Evolutionary conservation across 23 tunicate genomes (phyloP).

Genomic region (Halocynthia aurantium): DNA sequence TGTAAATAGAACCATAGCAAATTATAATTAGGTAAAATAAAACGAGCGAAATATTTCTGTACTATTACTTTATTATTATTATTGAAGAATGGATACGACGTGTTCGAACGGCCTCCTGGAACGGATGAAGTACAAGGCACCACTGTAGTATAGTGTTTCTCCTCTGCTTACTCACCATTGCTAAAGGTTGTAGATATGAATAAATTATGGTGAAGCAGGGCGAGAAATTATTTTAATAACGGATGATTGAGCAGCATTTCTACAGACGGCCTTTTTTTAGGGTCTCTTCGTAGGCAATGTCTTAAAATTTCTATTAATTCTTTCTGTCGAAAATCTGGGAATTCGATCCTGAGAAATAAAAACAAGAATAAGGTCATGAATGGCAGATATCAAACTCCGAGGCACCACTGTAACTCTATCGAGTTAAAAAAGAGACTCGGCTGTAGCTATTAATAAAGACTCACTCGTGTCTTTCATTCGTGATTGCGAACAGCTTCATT

Average conservation of each 20-base stretch:
- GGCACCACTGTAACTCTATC: neutral
- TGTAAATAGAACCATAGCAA: too few relatives aligned
- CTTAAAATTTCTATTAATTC: constrained; percentile 32
- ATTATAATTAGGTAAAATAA: too few relatives aligned
- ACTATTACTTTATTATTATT: too few relatives aligned
- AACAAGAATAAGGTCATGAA: constrained; percentile 3
- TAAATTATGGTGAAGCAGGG: too few relatives aligned
- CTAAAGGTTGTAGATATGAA: too few relatives aligned
- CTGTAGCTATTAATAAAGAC: neutral
- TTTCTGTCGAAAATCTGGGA: constrained; percentile 38
- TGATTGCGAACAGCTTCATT: constrained; percentile 59
- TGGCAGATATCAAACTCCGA: neutral
- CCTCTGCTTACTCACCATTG: too few relatives aligned
- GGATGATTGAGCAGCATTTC: constrained; percentile 45
- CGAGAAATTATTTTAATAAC: neutral
- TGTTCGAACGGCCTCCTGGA: too few relatives aligned
- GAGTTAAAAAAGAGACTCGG: neutral
- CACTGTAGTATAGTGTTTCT: too few relatives aligned
- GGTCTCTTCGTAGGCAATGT: constrained; percentile 50
- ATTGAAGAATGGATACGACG: too few relatives aligned
- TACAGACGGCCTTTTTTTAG: constrained; percentile 72
- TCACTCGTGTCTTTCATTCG: constrained; percentile 38
- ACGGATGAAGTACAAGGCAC: too few relatives aligned
- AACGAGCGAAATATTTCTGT: too few relatives aligned
- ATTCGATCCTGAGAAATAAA: constrained; percentile 41